Evolutionary conservation across 2,113 vertebrate genomes (phyloP), one percentile per base, ranked within the genome.

Genomic region (Rhipidura dahli): DNA sequence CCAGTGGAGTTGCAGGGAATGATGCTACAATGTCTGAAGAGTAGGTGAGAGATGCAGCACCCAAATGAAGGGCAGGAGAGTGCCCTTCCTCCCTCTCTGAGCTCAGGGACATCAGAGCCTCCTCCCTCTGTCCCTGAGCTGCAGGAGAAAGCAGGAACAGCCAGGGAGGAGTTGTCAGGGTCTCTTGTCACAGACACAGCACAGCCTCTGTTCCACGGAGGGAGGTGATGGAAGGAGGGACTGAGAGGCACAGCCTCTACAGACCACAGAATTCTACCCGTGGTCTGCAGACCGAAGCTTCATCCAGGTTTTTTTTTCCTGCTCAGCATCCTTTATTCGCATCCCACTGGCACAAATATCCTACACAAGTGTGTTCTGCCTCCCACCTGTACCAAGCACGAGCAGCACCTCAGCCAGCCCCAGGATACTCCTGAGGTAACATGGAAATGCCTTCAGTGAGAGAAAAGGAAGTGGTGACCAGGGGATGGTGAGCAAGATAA

Each of bases 11-110:
- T 28, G 33, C n/a, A 81, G 39, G 14, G 33, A 65, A 39, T 0
- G 21, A 8, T 65, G 79, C 23, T 57, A 1, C 1, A 11, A 11
- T 0, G 0, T 1, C 22, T 69, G 54, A 35, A 39, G 87, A 28
- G 28, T 1, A 15, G 10, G 21, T 23, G 73, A 42, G 27, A 13
- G 77, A 35, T 70, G 20, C 30, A 69, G 45, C 21, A 50, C 26
- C 13, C 71, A 73, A 28, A 39, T 1, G 8, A 80, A 42, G 39
- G 30, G 15, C 3, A 8, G 23, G 13, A 4, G 6, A 16, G 21
- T 45, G 59, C 70, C 35, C 44, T 81, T 75, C 37, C 33, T 63
- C 30, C 16, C 16, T 2, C 6, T 57, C 20, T 0, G 1, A 50
- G 8, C 35, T 2, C 4, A 0, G 7, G 53, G 19, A 45, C 0